Evolutionary conservation across 2,113 vertebrate genomes (phyloP), one percentile per base, ranked within the genome.

Genomic region (Phoxinus phoxinus): DNA sequence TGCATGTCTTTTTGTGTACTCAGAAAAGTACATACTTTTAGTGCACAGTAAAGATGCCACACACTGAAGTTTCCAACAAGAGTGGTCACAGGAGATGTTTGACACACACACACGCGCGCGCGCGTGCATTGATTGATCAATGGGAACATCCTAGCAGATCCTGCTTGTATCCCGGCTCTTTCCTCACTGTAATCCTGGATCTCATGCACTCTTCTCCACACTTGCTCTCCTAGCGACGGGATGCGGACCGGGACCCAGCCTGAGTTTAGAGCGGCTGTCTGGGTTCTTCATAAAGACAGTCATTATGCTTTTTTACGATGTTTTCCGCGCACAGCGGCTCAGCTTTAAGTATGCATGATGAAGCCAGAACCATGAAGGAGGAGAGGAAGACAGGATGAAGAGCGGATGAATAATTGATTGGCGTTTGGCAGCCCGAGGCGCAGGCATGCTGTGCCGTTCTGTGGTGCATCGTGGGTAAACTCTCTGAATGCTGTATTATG

Each of bases 381-480:
- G 76, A 51, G 71, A 89, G 72, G 85, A 89, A 86, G 85, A 86
- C 37, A 27, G 61, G 77, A 85, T 86, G 87, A 89, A 85, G 87
- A 82, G 72, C 17, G 83, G 83, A 89, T 89, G 85, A 89, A 89
- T 89, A 86, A 89, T 89, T 86, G 85, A 89, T 86, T 89, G 82
- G 44, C 58, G 44, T 89, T 89, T 89, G 85, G 59, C 87, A 89
- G 87, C 82, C 77, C 15, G 59, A 85, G 82, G 85, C 87, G 86
- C 71, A 86, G 78, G 85, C 87, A 48, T 86, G 87, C 87, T 89
- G 87, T 86, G 87, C 17, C 3, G 13, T 35, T 73, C 77, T 48
- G 85, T 32, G 4, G 30, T 76, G 87, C 83, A 85, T 89, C 59
- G n/a, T 86, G 85, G 87, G 87, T 86, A 89, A 85, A 85, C 78